Evolutionary conservation across 2,113 vertebrate genomes (phyloP).

Genomic region (Crotalus tigris): DNA sequence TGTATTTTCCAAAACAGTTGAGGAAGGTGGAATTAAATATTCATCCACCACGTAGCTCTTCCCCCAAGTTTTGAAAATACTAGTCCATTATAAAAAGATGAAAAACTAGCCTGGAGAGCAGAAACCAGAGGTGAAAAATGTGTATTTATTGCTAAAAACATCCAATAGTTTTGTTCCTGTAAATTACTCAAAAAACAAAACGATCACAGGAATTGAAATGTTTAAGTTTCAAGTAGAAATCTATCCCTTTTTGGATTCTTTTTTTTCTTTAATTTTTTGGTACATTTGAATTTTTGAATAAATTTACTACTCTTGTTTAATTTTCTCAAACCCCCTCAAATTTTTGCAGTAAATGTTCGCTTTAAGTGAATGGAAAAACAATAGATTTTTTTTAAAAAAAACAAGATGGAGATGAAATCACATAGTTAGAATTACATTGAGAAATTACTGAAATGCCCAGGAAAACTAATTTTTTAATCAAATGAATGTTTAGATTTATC

Average conservation of each 20-base stretch:
- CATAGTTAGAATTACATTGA: background rate
- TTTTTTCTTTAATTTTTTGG: background rate
- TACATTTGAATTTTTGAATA: background rate
- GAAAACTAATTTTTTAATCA: background rate
- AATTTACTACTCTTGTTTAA: background rate
- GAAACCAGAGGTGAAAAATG: background rate
- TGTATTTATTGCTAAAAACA: background rate
- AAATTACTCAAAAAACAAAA: background rate
- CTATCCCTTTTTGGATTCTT: background rate
- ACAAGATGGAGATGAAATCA: background rate
- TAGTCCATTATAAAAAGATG: background rate
- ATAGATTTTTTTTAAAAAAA: too few species aligned
- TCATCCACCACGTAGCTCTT: background rate
- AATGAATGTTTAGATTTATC: conserved; percentile 2
- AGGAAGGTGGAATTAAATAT: background rate
- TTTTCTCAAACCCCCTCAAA: background rate
- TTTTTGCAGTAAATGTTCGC: background rate
- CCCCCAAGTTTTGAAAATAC: background rate
- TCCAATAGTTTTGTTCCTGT: background rate
- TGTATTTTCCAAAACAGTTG: background rate
- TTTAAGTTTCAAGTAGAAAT: background rate
- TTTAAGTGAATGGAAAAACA: background rate
- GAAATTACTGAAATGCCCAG: background rate
- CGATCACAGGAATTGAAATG: background rate
- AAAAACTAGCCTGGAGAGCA: background rate